Evolutionary conservation across 2,113 vertebrate species (phyloP).

Genomic region (Recurvirostra avosetta): DNA sequence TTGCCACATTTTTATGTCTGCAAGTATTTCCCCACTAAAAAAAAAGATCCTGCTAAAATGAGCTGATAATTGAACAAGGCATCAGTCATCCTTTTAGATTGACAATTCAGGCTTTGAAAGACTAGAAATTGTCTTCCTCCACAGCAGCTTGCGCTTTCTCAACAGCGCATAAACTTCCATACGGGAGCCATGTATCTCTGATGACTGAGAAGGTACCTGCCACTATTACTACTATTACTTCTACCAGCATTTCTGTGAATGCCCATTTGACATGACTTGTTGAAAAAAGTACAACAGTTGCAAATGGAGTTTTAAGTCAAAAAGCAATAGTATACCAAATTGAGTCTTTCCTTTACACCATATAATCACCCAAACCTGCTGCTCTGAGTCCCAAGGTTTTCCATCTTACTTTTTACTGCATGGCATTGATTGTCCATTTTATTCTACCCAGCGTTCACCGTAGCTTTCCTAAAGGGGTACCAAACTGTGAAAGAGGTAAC

Average conservation of each 20-base stretch:
- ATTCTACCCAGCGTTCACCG: background rate
- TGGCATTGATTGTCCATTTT: background rate
- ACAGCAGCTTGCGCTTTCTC: background rate
- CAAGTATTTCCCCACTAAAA: background rate
- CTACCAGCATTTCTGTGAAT: background rate
- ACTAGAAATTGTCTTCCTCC: background rate
- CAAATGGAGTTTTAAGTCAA: background rate
- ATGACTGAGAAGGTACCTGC: background rate
- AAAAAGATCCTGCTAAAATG: background rate
- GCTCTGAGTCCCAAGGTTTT: background rate
- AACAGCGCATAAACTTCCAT: background rate
- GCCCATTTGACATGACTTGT: rapidly evolving
- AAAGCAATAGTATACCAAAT: background rate
- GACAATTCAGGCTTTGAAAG: background rate
- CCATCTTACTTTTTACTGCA: background rate
- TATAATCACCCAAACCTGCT: background rate
- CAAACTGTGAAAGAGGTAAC: background rate
- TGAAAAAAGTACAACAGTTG: background rate
- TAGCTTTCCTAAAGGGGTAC: background rate
- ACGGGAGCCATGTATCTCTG: background rate
- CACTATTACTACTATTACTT: background rate
- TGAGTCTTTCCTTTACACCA: background rate
- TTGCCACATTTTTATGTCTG: background rate
- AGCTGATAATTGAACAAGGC: background rate
- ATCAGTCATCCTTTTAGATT: background rate